Evolutionary conservation across 2,797 vertebrate genomes (phyloP).

Genomic region (Benthosema pterotum): DNA sequence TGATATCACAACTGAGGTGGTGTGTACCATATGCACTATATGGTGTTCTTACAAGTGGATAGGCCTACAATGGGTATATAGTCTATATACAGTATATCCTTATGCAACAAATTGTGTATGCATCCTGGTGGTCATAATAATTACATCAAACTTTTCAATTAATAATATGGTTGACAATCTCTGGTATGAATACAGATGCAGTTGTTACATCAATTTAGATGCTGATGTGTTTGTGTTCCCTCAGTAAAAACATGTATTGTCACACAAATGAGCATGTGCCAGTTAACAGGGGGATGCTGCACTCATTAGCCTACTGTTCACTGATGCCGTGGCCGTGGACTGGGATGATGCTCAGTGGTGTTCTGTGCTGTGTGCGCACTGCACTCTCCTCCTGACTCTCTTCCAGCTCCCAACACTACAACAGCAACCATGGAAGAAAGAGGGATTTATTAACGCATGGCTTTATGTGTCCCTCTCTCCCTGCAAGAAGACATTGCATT

Average conservation of each 20-base stretch:
- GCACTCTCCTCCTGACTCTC: conserved; percentile 53
- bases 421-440: conserved; percentile 63
- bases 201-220: too few relatives aligned
- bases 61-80: too few relatives aligned
- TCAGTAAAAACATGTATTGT: neutral
- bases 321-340: conserved; percentile 69
- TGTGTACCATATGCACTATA: too few relatives aligned
- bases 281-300: conserved; percentile 43
- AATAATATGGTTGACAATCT: too few relatives aligned
- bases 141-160: too few relatives aligned
- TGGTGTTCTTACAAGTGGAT: too few relatives aligned
- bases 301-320: conserved; percentile 61
- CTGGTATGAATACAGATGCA: too few relatives aligned
- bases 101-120: neutral
- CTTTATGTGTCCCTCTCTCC: conserved; percentile 53
- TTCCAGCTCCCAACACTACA: conserved; percentile 56
- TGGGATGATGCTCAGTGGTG: conserved; percentile 68
- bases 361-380: conserved; percentile 43
- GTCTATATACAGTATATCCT: too few relatives aligned
- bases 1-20: too few relatives aligned
- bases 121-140: neutral
- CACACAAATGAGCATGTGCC: conserved; percentile 31
- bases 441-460: conserved; percentile 67
- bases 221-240: too few relatives aligned
- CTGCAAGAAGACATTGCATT: conserved; percentile 64